These are phyloP conservation scores for Bradynema listronoti DNA, from an alignment of 1,140 invertebrate species.

Conservation along the genomic window DNA sequence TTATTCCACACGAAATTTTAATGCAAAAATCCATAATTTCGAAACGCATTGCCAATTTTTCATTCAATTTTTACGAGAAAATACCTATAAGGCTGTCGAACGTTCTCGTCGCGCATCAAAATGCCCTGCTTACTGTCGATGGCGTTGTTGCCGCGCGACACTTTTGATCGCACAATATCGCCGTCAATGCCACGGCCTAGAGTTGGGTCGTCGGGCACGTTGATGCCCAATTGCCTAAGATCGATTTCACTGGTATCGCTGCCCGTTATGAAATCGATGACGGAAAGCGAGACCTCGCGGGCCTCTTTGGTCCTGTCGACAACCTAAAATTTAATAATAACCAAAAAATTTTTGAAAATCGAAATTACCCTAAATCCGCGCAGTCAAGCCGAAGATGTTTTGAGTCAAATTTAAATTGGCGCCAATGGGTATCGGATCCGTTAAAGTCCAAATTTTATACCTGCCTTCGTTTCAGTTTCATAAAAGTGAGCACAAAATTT, in stretches of 20 bases:
- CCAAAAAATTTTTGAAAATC: no score
- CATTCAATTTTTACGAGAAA: not conserved
- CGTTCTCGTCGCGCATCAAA: constrained; percentile 48
- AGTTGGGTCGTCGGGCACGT: constrained; percentile 49
- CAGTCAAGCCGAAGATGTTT: no score
- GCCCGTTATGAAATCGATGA: constrained; percentile 2
- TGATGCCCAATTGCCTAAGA: constrained; percentile 14
- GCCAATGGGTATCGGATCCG: no score
- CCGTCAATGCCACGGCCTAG: constrained; percentile 51
- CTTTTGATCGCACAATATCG: constrained; percentile 45
- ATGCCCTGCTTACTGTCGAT: constrained; percentile 35
- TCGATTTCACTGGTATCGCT: not conserved
- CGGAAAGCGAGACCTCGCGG: constrained; percentile 34
- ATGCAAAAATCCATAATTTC: constrained; percentile 13
- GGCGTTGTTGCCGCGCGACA: constrained; percentile 34
- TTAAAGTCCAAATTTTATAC: no score
- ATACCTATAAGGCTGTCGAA: constrained; percentile 45
- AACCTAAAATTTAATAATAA: constrained; percentile 33
- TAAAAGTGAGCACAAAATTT: no score
- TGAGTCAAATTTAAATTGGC: no score
- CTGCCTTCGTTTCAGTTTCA: no score
- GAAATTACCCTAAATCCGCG: no score
- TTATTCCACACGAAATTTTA: not conserved
- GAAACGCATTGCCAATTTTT: not conserved
- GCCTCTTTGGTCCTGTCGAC: constrained; percentile 33